Conservation (phyloP, 2,888 invertebrate species). For the Hydroisotoma schaefferi region DNA sequence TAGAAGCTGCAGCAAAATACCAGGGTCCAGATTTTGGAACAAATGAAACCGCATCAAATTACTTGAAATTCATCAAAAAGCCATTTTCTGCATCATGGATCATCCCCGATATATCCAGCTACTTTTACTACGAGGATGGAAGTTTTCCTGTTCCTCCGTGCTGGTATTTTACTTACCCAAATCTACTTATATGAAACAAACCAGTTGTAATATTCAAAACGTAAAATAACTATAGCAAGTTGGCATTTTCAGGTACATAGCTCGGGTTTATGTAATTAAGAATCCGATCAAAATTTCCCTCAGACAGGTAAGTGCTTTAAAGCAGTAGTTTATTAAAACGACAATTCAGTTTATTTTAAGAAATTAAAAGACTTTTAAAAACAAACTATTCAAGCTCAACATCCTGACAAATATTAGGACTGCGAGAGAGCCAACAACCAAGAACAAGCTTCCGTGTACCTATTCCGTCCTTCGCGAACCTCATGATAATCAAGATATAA, state of each 20-base stretch:
- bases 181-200: too few species aligned
- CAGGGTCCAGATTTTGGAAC: slow-evolving; percentile 1
- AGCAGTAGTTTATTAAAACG: not conserved
- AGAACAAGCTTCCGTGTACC: slow-evolving; percentile 9
- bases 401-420: slow-evolving; percentile 8
- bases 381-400: slow-evolving; percentile 9
- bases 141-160: slow-evolving; percentile 27
- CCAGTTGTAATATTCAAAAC: too few species aligned
- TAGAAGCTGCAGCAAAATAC: slow-evolving; percentile 13
- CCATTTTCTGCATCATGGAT: slow-evolving; percentile 23
- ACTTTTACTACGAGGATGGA: slow-evolving; percentile 21
- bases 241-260: too few species aligned
- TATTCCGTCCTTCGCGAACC: not conserved
- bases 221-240: too few species aligned
- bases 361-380: not conserved
- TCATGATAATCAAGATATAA: not conserved
- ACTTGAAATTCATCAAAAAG: not conserved
- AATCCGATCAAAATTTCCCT: slow-evolving; percentile 16
- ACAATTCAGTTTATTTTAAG: not conserved
- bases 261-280: slow-evolving; percentile 15
- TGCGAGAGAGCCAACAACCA: slow-evolving; percentile 4
- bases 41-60: not conserved
- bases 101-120: slow-evolving; percentile 9
- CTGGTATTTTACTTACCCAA: slow-evolving; percentile 10
- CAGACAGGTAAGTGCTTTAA: slow-evolving; percentile 7